A percentile compares a stretch with the other conserved stretches of the same genome.
phyloP scores from a whole-genome alignment of 2,113 vertebrate genomes.

The Hemicordylus capensis region DNA sequence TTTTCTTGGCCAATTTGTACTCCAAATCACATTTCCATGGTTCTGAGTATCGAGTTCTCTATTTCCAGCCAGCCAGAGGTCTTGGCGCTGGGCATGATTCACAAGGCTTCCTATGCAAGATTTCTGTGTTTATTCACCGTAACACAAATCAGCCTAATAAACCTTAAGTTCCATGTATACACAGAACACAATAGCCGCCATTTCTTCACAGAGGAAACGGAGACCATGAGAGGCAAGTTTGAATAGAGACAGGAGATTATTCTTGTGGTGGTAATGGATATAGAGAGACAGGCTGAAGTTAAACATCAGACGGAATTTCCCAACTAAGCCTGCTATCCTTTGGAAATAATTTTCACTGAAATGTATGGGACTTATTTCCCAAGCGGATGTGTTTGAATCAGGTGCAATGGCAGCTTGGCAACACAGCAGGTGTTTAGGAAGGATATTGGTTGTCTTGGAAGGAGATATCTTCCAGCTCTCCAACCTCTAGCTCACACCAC shows the following conservation, averaged over 20 bases:
- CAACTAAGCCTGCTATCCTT: not conserved
- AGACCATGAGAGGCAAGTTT: too few relatives aligned
- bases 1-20: not conserved
- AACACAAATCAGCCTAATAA: not conserved
- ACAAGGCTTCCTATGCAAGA: not conserved
- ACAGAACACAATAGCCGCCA: not conserved
- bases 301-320: not conserved
- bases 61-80: not conserved
- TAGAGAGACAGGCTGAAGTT: not conserved
- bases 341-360: not conserved
- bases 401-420: not conserved
- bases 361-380: not conserved
- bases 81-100: not conserved
- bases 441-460: too few relatives aligned
- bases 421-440: too few relatives aligned
- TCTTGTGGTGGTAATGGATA: not conserved
- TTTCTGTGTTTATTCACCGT: not conserved
- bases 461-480: too few relatives aligned
- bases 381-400: not conserved
- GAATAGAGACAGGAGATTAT: not conserved
- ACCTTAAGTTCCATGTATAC: not conserved
- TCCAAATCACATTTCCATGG: not conserved
- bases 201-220: not conserved
- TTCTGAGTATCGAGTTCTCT: not conserved
- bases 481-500: too few relatives aligned